A percentile compares a stretch with the other conserved stretches of the same genome.
phyloP scores from a whole-genome alignment of 2,797 vertebrate species.

The Atherinosoma microstoma region DNA sequence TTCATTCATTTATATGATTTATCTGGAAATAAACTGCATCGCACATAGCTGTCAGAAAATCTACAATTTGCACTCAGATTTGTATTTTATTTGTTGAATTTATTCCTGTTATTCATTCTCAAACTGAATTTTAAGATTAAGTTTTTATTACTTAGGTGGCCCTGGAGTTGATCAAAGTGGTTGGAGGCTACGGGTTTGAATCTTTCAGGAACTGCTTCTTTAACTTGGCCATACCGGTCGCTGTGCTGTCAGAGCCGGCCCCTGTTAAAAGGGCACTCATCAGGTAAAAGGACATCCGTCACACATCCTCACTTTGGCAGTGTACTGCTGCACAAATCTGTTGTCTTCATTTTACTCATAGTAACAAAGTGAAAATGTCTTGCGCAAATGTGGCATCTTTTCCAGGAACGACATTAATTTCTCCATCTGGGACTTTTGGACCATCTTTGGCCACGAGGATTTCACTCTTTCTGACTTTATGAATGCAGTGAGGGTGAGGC shows the following conservation, averaged over 20 bases:
- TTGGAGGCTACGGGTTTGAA: constrained; percentile 88
- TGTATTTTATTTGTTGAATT: background rate
- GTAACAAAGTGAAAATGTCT: background rate
- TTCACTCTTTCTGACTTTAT: constrained; percentile 98
- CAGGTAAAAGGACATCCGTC: constrained; percentile 80
- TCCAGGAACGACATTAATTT: constrained; percentile 93
- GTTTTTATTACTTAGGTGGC: constrained; percentile 85
- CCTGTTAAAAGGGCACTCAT: constrained; percentile 91
- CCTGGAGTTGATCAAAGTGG: constrained; percentile 93
- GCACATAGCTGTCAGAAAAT: background rate
- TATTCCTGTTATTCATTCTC: background rate
- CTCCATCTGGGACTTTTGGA: constrained; percentile 99
- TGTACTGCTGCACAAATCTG: background rate
- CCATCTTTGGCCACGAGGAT: constrained; percentile 91
- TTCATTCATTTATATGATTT: background rate
- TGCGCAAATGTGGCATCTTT: constrained; percentile 3
- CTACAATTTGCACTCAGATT: background rate
- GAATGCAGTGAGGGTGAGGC: constrained; percentile 92
- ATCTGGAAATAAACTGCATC: background rate
- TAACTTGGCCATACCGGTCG: constrained; percentile 96
- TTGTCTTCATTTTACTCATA: background rate
- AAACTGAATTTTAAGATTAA: background rate
- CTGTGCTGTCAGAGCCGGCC: constrained; percentile 94
- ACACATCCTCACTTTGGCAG: constrained; percentile 1
- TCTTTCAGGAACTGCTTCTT: constrained; percentile 98